Base-by-base conservation (phyloP, 1,140 invertebrate genomes). In the Notospermus geniculatus region DNA sequence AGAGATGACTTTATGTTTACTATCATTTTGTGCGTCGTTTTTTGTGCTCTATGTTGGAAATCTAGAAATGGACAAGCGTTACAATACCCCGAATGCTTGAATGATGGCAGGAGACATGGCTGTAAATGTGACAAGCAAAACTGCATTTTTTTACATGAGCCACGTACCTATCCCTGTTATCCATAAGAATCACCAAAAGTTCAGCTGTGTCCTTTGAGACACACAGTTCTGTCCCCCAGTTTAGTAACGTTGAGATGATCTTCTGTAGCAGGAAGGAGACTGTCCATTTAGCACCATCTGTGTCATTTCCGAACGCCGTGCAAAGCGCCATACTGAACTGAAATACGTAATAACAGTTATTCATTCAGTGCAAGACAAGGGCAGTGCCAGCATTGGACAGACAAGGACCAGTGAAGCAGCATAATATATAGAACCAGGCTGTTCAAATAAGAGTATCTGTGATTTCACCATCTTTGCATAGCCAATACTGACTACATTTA, bases 241-340 rank as follows among this genome's bases (percentile, higher is more conserved):
- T 71, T 39, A 81, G 80, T 0, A 90, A 74, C 68, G 87, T 88
- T 13, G 80, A 81, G 45, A 86, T 76, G 19, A 89, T 78, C 74
- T 87, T 87, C 19, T 85, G 82, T 13, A 90, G 65, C 2, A 90
- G 72, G 71, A 86, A 88, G 67, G 86, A 84, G 19, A 87, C 71
- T 1, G 83, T 83, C 85, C 87, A 88, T 22, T 78, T 72, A 9
- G 84, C 84, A 41, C 84, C 84, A 25, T 85, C 83, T 29, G 85
- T 85, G 62, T 87, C 84, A 25, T 80, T 79, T 9, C 88, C 87
- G 80, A 89, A 89, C 11, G 86, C 84, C 41, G 85, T 73, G 7
- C 82, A 69, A n/a, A 88, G 69, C 11, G 82, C 80, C 17, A 81
- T 72, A 73, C 84, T 86, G 39, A 86, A 79, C 81, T 85, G 63